Evolutionary conservation across 2,113 vertebrate species (phyloP), one percentile per base, ranked within the genome.

Genomic region (Misgurnus mizolepis): DNA sequence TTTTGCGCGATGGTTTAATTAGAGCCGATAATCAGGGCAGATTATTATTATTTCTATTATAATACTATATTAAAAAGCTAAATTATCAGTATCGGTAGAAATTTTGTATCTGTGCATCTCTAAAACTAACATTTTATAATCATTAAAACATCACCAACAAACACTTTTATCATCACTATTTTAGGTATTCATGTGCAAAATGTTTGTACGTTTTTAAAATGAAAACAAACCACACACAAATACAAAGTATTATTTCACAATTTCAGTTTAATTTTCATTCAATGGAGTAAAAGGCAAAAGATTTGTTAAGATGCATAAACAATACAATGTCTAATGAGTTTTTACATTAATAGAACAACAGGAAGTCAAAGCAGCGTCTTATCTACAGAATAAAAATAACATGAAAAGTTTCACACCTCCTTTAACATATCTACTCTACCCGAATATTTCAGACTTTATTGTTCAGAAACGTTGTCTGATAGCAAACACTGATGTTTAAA

Each of bases 351-450:
- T 74, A 10, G 45, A 75, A 69, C 55, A 65, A 73, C 62, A 41
- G 27, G 43, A 40, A 27, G 47, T 50, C 22, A 73, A 60, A 15
- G 17, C 55, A 60, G 53, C 39, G 43, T 45, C 55, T 60, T 45
- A 73, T 68, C 67, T 68, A 53, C 17, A 10, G 1, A 18, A 53
- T 58, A 1, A 58, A 58, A 17, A n/a, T 56, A 56, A 56, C 4
- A 11, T 11, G n/a, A 56, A 12, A 17, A 58, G 17, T 8, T 58
- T n/a, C 1, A 84, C 58, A 79, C 67, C 40, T 80, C 56, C 60
- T 69, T 45, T 65, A 64, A 70, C 70, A 34, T 47, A 39, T 56
- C 78, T 83, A 85, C 7, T 81, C 78, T 85, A 83, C 74, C 80
- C 78, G 80, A 15, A 74, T 81, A 81, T 67, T 47, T 79, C 70